Conservation (phyloP, 2,113 vertebrate species). For the Serilophus lunatus region DNA sequence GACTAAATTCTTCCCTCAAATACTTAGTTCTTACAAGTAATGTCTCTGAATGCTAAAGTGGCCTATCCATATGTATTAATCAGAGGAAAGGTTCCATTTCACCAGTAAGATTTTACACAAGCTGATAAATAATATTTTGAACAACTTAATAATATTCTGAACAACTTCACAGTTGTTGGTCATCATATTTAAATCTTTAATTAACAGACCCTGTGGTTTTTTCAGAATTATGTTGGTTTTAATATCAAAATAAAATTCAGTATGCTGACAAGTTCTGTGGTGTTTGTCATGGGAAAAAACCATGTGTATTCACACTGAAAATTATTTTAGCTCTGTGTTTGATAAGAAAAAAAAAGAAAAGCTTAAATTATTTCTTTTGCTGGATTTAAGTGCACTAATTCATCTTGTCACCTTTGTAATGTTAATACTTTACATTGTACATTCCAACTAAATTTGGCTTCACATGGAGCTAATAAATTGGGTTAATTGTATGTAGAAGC, state of each 20-base stretch:
- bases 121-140: neutral
- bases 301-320: neutral
- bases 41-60: neutral
- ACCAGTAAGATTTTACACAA: neutral
- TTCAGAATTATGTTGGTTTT: neutral
- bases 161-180: neutral
- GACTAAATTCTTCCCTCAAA: neutral
- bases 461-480: neutral
- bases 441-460: neutral
- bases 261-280: neutral
- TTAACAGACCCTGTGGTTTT: neutral
- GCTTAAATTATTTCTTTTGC: neutral
- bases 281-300: neutral
- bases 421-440: neutral
- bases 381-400: constrained; percentile 6
- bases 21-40: neutral
- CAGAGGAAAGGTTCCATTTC: neutral
- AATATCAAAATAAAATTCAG: neutral
- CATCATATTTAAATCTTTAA: neutral
- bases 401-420: neutral
- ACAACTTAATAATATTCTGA: neutral
- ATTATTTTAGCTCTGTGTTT: neutral
- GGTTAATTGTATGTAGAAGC: neutral
- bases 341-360: neutral
- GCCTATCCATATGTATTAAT: neutral